Base-by-base conservation (phyloP, 2,888 invertebrate species). In the Phengaris alcon region DNA sequence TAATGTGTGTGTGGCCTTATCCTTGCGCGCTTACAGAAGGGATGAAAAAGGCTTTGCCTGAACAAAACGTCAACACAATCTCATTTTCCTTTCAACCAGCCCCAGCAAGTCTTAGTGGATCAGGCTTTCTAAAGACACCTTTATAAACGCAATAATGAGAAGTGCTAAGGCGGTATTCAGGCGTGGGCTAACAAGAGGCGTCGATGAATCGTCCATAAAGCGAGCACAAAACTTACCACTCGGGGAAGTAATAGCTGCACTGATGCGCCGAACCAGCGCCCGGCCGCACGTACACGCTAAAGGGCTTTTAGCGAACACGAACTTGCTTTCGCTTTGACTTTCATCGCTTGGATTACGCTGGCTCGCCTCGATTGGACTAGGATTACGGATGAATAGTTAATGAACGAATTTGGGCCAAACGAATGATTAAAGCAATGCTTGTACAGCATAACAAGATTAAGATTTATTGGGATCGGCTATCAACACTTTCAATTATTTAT, bases 71-170 rank as follows among this genome's bases (percentile, higher is more conserved):
- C 85, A 87, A 87, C 91, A 93, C 91, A 92, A 91, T 91, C 86
- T 91, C 90, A 90, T 92, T 93, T 93, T 90, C 90, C 90, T 93
- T 92, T 91, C 90, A 91, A 86, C 84, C 52, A 35, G 84, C 85
- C 87, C 82, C 83, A 86, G 88, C 88, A 85, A 84, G 88, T 88
- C 89, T 91, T 91, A 89, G 90, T 91, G 89, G 90, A 91, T 90
- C 90, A 88, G 84, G 85, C 85, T 85, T 86, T 92, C 86, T 91
- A 92, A 91, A 86, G 90, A 82, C 84, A 90, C 90, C 86, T 93
- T 93, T 92, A 93, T 93, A 92, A 92, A 92, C 91, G 92, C 91
- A 92, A 93, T 93, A 93, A 93, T 91, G 91, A 92, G 92, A 84
- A 92, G 90, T 90, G 88, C 88, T 88, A 89, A 91, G 88, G 89